These are phyloP conservation scores for Dolomedes plantarius DNA, from an alignment of 2,888 invertebrate species.

Conservation along the genomic window DNA sequence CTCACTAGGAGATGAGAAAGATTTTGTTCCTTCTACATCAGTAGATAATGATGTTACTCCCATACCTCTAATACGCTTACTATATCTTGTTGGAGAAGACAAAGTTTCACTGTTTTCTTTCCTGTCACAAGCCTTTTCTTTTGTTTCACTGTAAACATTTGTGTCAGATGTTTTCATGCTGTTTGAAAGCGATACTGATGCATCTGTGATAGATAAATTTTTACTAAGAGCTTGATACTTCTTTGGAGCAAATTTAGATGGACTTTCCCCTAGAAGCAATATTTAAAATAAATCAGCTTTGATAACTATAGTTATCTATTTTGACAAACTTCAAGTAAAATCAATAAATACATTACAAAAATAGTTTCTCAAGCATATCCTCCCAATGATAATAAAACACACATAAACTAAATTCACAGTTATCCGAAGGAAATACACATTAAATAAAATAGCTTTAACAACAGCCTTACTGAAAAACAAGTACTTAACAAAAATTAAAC, in stretches of 20 bases:
- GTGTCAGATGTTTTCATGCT: neutral
- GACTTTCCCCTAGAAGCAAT: constrained; percentile 52
- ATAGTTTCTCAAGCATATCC: too few species aligned
- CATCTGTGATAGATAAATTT: neutral
- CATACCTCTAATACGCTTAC: constrained; percentile 57
- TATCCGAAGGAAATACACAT: too few species aligned
- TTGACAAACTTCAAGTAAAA: too few species aligned
- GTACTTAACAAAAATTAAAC: too few species aligned
- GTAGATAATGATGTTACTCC: constrained; percentile 12
- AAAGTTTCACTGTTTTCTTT: constrained; percentile 55
- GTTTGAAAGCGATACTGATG: neutral
- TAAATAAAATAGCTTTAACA: too few species aligned
- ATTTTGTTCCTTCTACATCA: constrained; percentile 16
- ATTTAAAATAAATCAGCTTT: too few species aligned
- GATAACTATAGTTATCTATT: too few species aligned
- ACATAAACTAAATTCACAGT: too few species aligned
- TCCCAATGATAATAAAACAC: too few species aligned
- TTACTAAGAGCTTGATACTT: constrained; percentile 16
- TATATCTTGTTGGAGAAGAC: constrained; percentile 59
- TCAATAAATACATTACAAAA: too few species aligned
- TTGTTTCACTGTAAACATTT: neutral
- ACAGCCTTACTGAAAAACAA: too few species aligned
- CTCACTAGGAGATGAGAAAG: constrained; percentile 36
- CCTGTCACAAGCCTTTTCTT: constrained; percentile 43
- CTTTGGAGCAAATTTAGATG: constrained; percentile 28